These are phyloP conservation scores for Brevipalpus yothersi DNA, from an alignment of 1,140 invertebrate genomes.

Conservation along the genomic window DNA sequence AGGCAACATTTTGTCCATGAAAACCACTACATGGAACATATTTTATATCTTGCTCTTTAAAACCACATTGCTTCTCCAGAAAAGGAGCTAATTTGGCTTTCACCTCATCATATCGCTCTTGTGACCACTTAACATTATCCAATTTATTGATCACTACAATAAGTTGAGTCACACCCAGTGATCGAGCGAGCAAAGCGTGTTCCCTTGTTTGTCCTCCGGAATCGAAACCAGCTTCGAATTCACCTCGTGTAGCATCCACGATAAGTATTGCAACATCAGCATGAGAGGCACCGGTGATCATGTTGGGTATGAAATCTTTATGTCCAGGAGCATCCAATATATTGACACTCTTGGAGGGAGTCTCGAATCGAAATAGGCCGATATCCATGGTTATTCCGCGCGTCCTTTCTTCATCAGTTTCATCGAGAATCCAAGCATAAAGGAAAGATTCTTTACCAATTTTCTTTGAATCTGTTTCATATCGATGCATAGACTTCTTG, in stretches of 20 bases:
- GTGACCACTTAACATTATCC: slow-evolving; percentile 48
- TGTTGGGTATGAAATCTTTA: slow-evolving; percentile 94
- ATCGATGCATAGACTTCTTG: slow-evolving; percentile 78
- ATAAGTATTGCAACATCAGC: slow-evolving; percentile 90
- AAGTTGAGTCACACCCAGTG: slow-evolving; percentile 58
- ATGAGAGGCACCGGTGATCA: slow-evolving; percentile 91
- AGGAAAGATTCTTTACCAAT: slow-evolving; percentile 92
- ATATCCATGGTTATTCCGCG: slow-evolving; percentile 92
- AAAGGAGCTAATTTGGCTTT: slow-evolving; percentile 57
- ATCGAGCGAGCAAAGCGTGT: slow-evolving; percentile 75
- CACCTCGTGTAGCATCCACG: slow-evolving; percentile 72
- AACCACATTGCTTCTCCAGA: slow-evolving; percentile 69
- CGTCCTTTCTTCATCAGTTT: slow-evolving; percentile 82
- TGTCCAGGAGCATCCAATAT: slow-evolving; percentile 92
- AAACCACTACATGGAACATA: slow-evolving; percentile 90
- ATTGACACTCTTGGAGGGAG: slow-evolving; percentile 52
- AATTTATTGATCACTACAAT: slow-evolving; percentile 65
- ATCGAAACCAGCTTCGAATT: slow-evolving; percentile 97
- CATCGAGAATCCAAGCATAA: slow-evolving; percentile 98
- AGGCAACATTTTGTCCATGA: slow-evolving; percentile 67
- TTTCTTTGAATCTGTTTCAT: slow-evolving; percentile 88
- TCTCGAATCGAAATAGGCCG: slow-evolving; percentile 77
- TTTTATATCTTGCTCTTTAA: slow-evolving; percentile 56
- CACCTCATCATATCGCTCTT: slow-evolving; percentile 64
- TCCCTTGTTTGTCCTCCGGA: slow-evolving; percentile 90